Percentiles rank a stretch among this genome's conserved stretches.
phyloP scores from a whole-genome alignment of 2,113 vertebrate species.

The Pagrus major region DNA sequence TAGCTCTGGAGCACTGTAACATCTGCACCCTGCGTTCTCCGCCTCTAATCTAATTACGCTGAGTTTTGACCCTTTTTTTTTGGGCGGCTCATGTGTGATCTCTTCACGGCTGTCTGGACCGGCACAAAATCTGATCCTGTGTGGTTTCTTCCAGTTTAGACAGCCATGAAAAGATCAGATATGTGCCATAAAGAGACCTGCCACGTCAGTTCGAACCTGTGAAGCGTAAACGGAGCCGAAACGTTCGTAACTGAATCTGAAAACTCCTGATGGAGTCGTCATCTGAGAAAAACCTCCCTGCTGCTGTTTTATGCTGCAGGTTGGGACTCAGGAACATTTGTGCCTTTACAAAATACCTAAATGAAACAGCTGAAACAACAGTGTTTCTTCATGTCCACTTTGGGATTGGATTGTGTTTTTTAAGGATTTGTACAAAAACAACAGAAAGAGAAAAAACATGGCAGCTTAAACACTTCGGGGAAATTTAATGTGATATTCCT shows the following conservation, averaged over 20 bases:
- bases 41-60: slow-evolving; percentile 18
- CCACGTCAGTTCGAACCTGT: neutral
- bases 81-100: slow-evolving; percentile 33
- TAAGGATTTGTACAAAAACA: neutral
- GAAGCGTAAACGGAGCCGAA: neutral
- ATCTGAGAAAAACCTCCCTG: neutral
- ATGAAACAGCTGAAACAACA: neutral
- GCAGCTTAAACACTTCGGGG: neutral
- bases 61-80: neutral
- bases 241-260: neutral
- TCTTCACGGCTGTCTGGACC: slow-evolving; percentile 45
- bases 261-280: neutral
- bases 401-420: slow-evolving; percentile 7
- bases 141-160: slow-evolving; percentile 12
- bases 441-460: neutral
- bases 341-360: neutral
- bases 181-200: slow-evolving; percentile 1
- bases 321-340: neutral
- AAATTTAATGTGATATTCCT: slow-evolving; percentile 8
- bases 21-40: neutral
- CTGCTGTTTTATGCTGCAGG: neutral
- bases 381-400: neutral
- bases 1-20: neutral
- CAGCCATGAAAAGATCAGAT: slow-evolving; percentile 40
- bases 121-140: neutral